Base-by-base conservation (phyloP, 2,797 vertebrate genomes). In the Rhinella marina region DNA sequence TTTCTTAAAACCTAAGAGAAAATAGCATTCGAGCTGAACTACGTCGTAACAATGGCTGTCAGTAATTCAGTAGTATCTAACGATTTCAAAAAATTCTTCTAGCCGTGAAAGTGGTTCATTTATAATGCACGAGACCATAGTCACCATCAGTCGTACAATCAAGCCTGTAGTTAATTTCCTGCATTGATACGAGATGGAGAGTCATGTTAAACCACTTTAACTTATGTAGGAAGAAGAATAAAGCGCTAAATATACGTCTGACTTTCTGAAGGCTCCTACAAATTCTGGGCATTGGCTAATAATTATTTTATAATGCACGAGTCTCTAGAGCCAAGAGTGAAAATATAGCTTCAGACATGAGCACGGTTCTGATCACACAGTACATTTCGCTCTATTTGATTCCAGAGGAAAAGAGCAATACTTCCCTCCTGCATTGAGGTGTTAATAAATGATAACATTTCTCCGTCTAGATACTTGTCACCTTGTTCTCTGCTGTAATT, bases 361-460 rank as follows among this genome's bases (percentile, higher is more conserved):
- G 61, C 29, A 6, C 25, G 10, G 29, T 29, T 19, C 72, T 78
- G 84, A 76, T 84, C 64, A 72, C 76, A 85, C 62, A 54, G 23
- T 57, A 78, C 64, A 73, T 85, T 86, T 82, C 29, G 75, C 80
- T 89, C 62, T 78, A 52, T 86, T 82, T 86, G 70, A 86, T 86
- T 85, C 62, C 56, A 56, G 62, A 57, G 82, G 25, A 83, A 77
- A 25, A 72, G 62, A 50, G 29, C 64, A 73, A 68, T 75, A 21
- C 48, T 57, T 77, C 84, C 79, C 80, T 83, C 61, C 52, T 29
- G 88, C 70, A 19, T 62, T 17, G 59, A 89, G 82, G 88, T 89
- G 88, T 86, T 89, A 86, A 89, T 89, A 89, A 89, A 86, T 81
- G 50, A 86, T 86, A 82, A 52, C 72, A 48, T 86, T 27, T 70